Evolutionary conservation across 2,797 vertebrate genomes (phyloP).

Genomic region (Girardinus metallicus): DNA sequence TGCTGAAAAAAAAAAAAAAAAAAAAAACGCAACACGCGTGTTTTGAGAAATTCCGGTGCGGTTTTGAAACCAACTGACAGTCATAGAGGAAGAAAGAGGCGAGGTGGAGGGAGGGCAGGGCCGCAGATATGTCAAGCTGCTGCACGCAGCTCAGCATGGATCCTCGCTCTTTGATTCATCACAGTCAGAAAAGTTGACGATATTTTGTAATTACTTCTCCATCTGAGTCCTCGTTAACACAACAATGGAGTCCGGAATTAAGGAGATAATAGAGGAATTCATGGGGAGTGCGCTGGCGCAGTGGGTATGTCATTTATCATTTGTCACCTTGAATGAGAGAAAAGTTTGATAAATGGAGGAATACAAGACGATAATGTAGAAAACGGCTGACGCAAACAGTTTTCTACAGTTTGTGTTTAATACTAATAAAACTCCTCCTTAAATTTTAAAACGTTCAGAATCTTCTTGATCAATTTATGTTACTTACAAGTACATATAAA

Average conservation of each 20-base stretch:
- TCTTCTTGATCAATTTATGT: background rate
- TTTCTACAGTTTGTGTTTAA: background rate
- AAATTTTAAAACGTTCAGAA: constrained; percentile 2
- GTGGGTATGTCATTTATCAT: constrained; percentile 80
- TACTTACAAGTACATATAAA: background rate
- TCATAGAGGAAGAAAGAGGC: constrained; percentile 65
- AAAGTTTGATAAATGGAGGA: constrained; percentile 43
- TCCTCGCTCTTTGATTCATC: constrained; percentile 46
- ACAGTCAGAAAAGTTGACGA: constrained; percentile 21
- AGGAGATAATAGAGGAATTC: constrained; percentile 84
- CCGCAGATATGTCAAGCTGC: constrained; percentile 64
- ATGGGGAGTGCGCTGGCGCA: constrained; percentile 83
- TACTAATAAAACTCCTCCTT: constrained; percentile 5
- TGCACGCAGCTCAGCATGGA: constrained; percentile 64
- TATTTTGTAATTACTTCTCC: constrained; percentile 55
- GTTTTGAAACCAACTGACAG: constrained; percentile 74
- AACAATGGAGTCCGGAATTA: constrained; percentile 78
- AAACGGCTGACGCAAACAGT: background rate
- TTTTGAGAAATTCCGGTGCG: constrained; percentile 80
- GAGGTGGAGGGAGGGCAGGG: constrained; percentile 62
- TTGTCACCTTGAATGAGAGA: constrained; percentile 52
- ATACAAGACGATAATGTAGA: constrained; percentile 13
- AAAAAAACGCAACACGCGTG: constrained; percentile 55
- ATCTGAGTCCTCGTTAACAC: constrained; percentile 34
- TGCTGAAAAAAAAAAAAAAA: constrained; percentile 24